These are phyloP conservation scores for Bufo gargarizans DNA, from an alignment of 2,113 vertebrate species.

Conservation along the genomic window DNA sequence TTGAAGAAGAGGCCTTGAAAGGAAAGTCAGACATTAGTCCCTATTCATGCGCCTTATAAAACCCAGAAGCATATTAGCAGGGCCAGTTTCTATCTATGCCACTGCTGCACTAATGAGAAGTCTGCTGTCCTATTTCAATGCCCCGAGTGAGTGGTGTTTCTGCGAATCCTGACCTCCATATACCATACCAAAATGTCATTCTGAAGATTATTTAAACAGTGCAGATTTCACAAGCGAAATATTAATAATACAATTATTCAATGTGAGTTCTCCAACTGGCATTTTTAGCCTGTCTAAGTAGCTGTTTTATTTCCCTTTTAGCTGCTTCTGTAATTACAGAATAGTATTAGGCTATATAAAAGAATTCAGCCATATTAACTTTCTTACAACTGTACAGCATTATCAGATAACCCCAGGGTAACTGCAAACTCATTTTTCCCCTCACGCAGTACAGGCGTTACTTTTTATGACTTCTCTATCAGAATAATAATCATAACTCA, in stretches of 20 bases:
- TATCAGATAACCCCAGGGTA: slow-evolving; percentile 57
- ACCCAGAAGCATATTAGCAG: too few relatives aligned
- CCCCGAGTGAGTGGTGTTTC: background rate
- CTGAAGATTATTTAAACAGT: background rate
- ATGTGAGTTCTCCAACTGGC: slow-evolving; percentile 33
- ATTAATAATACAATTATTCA: slow-evolving; percentile 35
- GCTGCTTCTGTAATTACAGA: slow-evolving; percentile 53
- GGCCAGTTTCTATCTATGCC: too few relatives aligned
- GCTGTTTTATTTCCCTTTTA: slow-evolving; percentile 49
- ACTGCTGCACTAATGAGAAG: background rate
- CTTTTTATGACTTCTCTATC: slow-evolving; percentile 56
- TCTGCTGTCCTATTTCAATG: background rate
- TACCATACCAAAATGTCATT: background rate
- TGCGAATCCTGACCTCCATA: background rate
- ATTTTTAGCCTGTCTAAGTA: slow-evolving; percentile 49
- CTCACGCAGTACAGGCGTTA: slow-evolving; percentile 54
- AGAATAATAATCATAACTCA: slow-evolving; percentile 60
- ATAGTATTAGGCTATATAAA: slow-evolving; percentile 55
- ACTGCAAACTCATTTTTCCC: slow-evolving; percentile 54
- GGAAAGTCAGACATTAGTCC: too few relatives aligned
- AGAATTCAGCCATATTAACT: slow-evolving; percentile 58
- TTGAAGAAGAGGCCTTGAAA: too few relatives aligned
- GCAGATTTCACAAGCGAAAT: slow-evolving; percentile 31
- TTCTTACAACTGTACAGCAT: slow-evolving; percentile 55
- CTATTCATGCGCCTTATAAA: too few relatives aligned